Evolutionary conservation across 2,888 invertebrate genomes (phyloP).

Genomic region (Halictus ligatus): DNA sequence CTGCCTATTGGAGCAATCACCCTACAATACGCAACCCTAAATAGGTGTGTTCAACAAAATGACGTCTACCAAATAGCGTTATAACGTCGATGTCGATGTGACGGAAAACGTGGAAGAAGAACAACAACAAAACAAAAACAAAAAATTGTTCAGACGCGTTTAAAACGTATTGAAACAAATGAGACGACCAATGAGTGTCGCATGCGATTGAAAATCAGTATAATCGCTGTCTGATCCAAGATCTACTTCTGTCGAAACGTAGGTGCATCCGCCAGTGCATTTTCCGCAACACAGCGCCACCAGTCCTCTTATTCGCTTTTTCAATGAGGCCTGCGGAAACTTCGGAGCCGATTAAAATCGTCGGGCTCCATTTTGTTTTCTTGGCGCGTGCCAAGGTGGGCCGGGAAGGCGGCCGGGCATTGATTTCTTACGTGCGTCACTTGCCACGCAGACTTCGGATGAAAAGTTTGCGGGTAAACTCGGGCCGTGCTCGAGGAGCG

Average conservation of each 20-base stretch:
- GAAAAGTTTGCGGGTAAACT: constrained; percentile 68
- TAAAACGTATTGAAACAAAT: background rate
- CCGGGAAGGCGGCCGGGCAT: constrained; percentile 19
- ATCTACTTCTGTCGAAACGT: background rate
- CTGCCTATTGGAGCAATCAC: background rate
- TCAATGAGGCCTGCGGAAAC: background rate
- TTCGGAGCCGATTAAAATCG: background rate
- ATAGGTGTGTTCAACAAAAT: background rate
- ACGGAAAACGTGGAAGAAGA: background rate
- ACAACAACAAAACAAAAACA: background rate
- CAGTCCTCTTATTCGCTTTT: background rate
- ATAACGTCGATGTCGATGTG: background rate
- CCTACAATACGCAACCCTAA: too few species aligned
- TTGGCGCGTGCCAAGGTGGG: background rate
- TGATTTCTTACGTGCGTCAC: constrained; percentile 57
- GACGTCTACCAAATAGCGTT: too few species aligned
- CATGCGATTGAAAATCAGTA: background rate
- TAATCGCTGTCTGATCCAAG: background rate
- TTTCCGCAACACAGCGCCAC: background rate
- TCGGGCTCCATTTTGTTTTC: background rate
- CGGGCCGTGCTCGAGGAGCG: constrained; percentile 36
- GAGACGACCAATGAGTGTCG: background rate
- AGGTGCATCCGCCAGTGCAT: too few species aligned
- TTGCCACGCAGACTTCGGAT: constrained; percentile 56
- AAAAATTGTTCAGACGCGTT: background rate